Base-by-base conservation (phyloP, 2,888 invertebrate genomes). In the Plagiodera versicolora region DNA sequence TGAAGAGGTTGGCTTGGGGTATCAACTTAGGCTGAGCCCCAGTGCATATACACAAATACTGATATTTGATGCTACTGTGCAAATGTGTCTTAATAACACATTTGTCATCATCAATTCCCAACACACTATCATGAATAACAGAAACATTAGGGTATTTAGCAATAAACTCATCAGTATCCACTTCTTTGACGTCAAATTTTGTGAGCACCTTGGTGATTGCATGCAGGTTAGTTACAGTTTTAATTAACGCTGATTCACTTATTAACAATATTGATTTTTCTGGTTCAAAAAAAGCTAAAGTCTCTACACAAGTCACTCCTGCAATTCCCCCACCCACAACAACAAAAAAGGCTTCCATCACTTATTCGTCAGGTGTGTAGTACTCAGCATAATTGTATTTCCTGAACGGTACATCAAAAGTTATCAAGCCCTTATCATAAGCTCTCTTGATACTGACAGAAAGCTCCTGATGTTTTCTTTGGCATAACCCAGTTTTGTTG, bases 291-390 rank as follows among this genome's bases (percentile, higher is more conserved):
- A 90, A 87, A 14, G 87, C 83, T 74, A 92, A 78, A 46, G 88
- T 86, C 85, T 97, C 94, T 8, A 90, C 91, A 81, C 97, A 98
- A 3, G 94, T 94, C 1, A 98, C 94, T 19, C 98, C 98, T 17
- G 97, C 94, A 70, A 99, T 98, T 35, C 98, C 98, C 46, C 98
- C 98, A 24, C 98, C 98, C 56, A 98, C 84, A 47, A 98, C 84
- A 59, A 95, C 86, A 82, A 91, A 94, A 2, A 52, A 53, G 20
- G 69, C 70, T 32, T 71, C 70, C 73, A 73, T 69, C 46, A 49
- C 67, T 70, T 64, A 65, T 53, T 61, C 9, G 20, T 63, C 57
- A 16, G 74, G 58, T 9, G 66, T 60, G 60, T 72, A 74, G 71
- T 93, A 96, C 66, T 93, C 87, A 11, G 86, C 84, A 78, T 95